A percentile compares a stretch with the other conserved stretches of the same genome.
Evolutionary conservation across 1,140 invertebrate species (phyloP).

Genomic region (Potamilus streckersoni): DNA sequence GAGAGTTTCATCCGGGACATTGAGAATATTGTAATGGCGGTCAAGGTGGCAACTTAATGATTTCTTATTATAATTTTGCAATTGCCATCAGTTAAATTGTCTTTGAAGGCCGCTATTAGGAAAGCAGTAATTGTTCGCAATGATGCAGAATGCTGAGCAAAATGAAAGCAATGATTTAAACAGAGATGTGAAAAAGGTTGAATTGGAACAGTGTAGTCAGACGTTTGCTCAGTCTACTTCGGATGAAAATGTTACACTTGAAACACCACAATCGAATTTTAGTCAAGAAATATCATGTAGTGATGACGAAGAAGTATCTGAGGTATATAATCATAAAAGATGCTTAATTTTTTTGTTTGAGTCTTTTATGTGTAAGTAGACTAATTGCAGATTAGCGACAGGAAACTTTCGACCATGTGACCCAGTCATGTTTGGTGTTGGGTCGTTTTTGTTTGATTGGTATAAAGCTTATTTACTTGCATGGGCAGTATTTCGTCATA

Average conservation of each 20-base stretch:
- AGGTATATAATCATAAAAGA: slow-evolving; percentile 74
- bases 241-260: slow-evolving; percentile 74
- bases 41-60: slow-evolving; percentile 63
- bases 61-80: slow-evolving; percentile 25
- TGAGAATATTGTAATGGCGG: slow-evolving; percentile 65
- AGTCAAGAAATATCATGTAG: slow-evolving; percentile 91
- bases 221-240: slow-evolving; percentile 46
- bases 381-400: slow-evolving; percentile 17
- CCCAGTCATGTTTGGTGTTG: not conserved
- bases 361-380: not conserved
- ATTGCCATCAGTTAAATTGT: slow-evolving; percentile 21
- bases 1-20: slow-evolving; percentile 59
- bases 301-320: slow-evolving; percentile 91
- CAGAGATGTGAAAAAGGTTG: slow-evolving; percentile 70
- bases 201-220: slow-evolving; percentile 56
- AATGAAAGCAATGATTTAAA: slow-evolving; percentile 77
- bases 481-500: not conserved
- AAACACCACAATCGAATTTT: slow-evolving; percentile 81
- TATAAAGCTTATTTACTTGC: not conserved
- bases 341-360: not conserved
- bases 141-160: slow-evolving; percentile 91
- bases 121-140: slow-evolving; percentile 37
- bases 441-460: not conserved
- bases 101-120: slow-evolving; percentile 22
- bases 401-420: slow-evolving; percentile 23